phyloP scores from a whole-genome alignment of 2,113 vertebrate genomes.

The Oxyruncus cristatus region DNA sequence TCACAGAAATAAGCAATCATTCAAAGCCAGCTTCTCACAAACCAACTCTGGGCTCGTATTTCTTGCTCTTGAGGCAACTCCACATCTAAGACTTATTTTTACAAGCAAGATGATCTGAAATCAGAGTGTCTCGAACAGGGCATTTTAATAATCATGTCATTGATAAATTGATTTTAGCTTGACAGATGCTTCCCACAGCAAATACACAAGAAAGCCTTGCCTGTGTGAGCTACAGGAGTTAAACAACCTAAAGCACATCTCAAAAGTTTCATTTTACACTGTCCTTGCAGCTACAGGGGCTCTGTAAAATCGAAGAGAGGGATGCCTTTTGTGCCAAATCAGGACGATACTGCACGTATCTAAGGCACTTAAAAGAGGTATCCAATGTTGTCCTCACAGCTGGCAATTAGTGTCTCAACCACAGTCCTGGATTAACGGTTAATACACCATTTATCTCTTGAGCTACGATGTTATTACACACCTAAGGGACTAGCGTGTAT shows the following conservation, averaged over 20 bases:
- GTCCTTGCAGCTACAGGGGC: not conserved
- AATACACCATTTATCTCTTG: not conserved
- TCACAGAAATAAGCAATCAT: conserved; percentile 17
- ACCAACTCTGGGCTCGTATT: not conserved
- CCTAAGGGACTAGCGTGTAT: not conserved
- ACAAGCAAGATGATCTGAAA: not conserved
- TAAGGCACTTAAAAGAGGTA: not conserved
- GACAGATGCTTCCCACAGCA: not conserved
- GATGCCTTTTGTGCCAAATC: not conserved
- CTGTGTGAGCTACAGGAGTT: not conserved
- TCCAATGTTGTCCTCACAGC: rapidly evolving
- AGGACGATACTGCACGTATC: not conserved
- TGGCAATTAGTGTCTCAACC: not conserved
- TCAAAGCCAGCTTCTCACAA: not conserved
- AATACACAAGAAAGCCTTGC: not conserved
- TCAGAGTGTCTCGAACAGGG: not conserved
- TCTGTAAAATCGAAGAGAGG: not conserved
- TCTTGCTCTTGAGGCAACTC: not conserved
- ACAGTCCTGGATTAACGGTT: not conserved
- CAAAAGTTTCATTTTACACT: not conserved
- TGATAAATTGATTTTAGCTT: not conserved
- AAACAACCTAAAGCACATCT: not conserved
- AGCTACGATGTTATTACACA: rapidly evolving
- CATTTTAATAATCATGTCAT: not conserved
- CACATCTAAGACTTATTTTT: not conserved